Base-by-base conservation (phyloP, 2,113 vertebrate species). In the Rhea pennata region DNA sequence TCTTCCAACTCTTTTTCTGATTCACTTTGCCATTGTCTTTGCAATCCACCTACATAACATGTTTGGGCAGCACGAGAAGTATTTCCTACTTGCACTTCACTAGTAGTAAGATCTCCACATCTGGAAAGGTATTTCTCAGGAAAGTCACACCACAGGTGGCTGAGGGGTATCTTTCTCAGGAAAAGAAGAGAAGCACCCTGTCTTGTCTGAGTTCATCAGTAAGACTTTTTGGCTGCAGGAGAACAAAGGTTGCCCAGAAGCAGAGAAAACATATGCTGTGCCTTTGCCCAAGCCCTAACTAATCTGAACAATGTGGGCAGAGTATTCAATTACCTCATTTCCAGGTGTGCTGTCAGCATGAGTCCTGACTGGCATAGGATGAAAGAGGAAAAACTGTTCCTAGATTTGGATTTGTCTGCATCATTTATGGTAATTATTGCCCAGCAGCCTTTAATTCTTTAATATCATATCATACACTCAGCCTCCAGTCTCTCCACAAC, bases 261-360 rank as follows among this genome's bases (percentile, higher is more conserved):
- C 78, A 81, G 51, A 71, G 87, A 50, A 93, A 91, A 92, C 82
- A 85, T 16, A 33, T 1, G 5, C 72, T 59, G 1, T 0, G 3
- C 11, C 71, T 86, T 84, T 74, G 87, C 84, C 95, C 77, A 54
- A 75, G 70, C 65, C 65, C 80, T 81, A 70, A 81, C 74, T 76
- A 62, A 91, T 74, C 84, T 59, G 66, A 95, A 80, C 87, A 75
- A 77, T 61, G 96, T 67, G 85, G 96, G 96, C 89, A 96, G 95
- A 92, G 86, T 15, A 77, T 72, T 74, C 54, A 13, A 75, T 96
- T 94, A 95, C 96, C 89, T 96, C 94, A 96, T 94, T 96, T 96
- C 95, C 96, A 97, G 95, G 94, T 93, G 93, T 39, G 72, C 95
- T 83, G 89, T 91, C 96, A 96, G 93, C 75, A 33, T 9, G 46